These are phyloP conservation scores for Grus americana DNA, from an alignment of 2,113 vertebrate species.

Conservation along the genomic window DNA sequence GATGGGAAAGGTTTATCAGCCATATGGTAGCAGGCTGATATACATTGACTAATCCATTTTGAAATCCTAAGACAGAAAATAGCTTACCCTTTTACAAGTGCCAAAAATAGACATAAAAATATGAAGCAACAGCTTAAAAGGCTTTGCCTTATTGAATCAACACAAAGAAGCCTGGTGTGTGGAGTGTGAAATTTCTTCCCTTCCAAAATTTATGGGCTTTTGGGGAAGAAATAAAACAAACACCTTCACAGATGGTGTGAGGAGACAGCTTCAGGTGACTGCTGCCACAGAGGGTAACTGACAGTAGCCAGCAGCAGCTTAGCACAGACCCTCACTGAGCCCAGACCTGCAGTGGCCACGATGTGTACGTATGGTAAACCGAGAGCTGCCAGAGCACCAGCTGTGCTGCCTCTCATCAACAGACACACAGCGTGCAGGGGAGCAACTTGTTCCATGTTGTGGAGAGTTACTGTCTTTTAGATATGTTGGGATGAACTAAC, in stretches of 20 bases:
- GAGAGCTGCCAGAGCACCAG: not conserved
- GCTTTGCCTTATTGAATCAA: not conserved
- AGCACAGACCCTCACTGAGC: not conserved
- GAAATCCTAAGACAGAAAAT: constrained; percentile 20
- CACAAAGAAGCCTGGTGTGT: not conserved
- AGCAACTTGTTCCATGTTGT: not conserved
- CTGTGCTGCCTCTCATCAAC: rapidly evolving
- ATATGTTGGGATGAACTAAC: rapidly evolving
- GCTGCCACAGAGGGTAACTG: not conserved
- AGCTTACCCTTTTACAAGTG: constrained; percentile 13
- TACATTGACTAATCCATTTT: constrained; percentile 40
- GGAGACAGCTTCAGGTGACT: not conserved
- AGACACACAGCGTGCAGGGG: rapidly evolving
- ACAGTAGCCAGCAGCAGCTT: not conserved
- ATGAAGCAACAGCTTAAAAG: constrained; percentile 15
- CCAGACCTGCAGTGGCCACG: rapidly evolving
- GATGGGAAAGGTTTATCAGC: constrained; percentile 33
- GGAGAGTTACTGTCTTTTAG: not conserved
- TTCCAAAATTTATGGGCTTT: not conserved
- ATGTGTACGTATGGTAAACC: rapidly evolving
- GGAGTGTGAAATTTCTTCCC: not conserved
- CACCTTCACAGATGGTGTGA: not conserved
- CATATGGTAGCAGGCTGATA: constrained; percentile 36
- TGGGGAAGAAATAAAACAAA: not conserved
- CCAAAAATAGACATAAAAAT: constrained; percentile 27